Base-by-base conservation (phyloP, 1,140 invertebrate genomes). In the Panagrolaimus sp. region DNA sequence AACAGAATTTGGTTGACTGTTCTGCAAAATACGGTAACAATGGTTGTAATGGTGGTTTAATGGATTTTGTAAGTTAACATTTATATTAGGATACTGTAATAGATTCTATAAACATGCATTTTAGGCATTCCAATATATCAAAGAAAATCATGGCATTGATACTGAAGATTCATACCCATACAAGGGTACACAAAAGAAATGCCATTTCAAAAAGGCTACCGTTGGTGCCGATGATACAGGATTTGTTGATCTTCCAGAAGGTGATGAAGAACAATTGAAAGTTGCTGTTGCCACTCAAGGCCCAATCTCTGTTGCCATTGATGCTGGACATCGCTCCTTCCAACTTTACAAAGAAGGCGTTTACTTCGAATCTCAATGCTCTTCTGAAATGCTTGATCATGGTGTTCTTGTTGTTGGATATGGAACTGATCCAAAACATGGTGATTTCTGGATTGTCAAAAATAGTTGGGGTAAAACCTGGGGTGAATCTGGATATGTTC, bases 321-420 rank as follows among this genome's bases (percentile, higher is more conserved):
- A 98, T 87, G 95, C 95, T 68, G 88, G 88, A 14, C 88, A 89
- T 68, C 83, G 87, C 63, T 86, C 88, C 4, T 91, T 97, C 86
- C 89, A 91, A 75, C 87, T 90, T 66, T 43, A 43, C 10, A 38
- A n/a, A 64, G 43, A n/a, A 9, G 63, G 32, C 21, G 12, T 64
- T 7, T 64, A 64, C 12, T n/a, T 28, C 28, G 17, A 17, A 17
- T 3, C 14, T 2, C 12, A 32, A 15, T 43, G 15, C 7, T 21
- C n/a, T 3, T 2, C 7, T 17, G 17, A 32, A 10, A 8, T 3
- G 1, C 2, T n/a, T 10, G 26, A 14, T 1, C 28, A 43, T 21
- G 26, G 1, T 43, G n/a, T 43, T 43, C 38, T 64, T 9, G n/a
- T 64, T 4, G 63, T 64, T 6, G 63, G 63, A n/a, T 64, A 64